Conservation (phyloP, 1,140 invertebrate genomes). For the Atta cephalotes region DNA sequence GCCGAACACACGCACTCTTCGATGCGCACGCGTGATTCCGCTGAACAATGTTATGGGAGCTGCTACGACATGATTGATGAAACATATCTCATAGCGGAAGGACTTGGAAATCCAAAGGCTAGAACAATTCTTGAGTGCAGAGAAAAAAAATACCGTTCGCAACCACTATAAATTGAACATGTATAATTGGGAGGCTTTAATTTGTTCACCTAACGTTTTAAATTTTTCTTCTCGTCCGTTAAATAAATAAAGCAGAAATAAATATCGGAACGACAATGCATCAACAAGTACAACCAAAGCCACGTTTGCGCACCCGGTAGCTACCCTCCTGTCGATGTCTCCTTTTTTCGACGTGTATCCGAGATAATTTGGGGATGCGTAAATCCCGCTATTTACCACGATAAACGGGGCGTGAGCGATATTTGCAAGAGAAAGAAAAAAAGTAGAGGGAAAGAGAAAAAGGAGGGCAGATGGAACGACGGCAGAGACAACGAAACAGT, state of each 20-base stretch:
- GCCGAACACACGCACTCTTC: slow-evolving; percentile 44
- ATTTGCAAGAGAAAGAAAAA: slow-evolving; percentile 54
- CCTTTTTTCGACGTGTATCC: slow-evolving; percentile 55
- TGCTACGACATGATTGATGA: slow-evolving; percentile 49
- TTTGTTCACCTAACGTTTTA: not conserved
- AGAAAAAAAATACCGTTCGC: slow-evolving; percentile 28
- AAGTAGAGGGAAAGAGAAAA: slow-evolving; percentile 41
- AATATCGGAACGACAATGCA: slow-evolving; percentile 22
- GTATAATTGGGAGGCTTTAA: too few relatives aligned
- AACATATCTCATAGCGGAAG: slow-evolving; percentile 51
- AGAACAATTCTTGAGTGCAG: slow-evolving; percentile 9
- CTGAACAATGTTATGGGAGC: slow-evolving; percentile 31
- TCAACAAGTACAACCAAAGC: slow-evolving; percentile 3
- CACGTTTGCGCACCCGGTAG: slow-evolving; percentile 25
- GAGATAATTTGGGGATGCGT: slow-evolving; percentile 85
- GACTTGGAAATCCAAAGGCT: slow-evolving; percentile 16
- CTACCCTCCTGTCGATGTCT: slow-evolving; percentile 56
- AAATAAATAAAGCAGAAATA: not conserved
- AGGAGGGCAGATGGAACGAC: slow-evolving; percentile 38
- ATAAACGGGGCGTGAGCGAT: slow-evolving; percentile 84
- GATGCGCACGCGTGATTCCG: slow-evolving; percentile 57
- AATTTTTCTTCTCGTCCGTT: not conserved
- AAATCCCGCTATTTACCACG: slow-evolving; percentile 83
- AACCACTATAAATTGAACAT: not conserved
- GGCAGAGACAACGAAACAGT: slow-evolving; percentile 28